These are phyloP conservation scores for Trichogramma evanescens DNA, from an alignment of 2,888 invertebrate species.

Conservation along the genomic window DNA sequence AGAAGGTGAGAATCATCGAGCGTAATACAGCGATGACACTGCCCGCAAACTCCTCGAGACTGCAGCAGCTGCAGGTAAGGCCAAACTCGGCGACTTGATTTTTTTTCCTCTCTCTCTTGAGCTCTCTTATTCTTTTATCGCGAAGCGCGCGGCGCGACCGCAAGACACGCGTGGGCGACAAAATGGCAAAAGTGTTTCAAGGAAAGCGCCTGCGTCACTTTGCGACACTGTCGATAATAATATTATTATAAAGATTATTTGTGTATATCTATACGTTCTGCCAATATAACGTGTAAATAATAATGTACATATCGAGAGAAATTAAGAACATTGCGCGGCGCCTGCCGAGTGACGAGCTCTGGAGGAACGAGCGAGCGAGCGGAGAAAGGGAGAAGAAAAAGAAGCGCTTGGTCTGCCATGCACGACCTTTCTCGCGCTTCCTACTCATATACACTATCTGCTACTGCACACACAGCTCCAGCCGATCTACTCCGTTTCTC, in stretches of 20 bases:
- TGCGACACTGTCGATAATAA: too few relatives aligned
- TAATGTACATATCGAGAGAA: neutral
- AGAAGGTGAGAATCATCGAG: neutral
- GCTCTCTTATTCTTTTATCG: neutral
- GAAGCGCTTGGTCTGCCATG: slow-evolving; percentile 44
- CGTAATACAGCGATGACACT: slow-evolving; percentile 33
- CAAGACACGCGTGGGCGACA: neutral
- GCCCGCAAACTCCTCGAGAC: slow-evolving; percentile 40
- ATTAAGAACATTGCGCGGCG: neutral
- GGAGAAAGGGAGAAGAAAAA: slow-evolving; percentile 24
- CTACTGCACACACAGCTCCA: too few relatives aligned
- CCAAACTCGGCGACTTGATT: too few relatives aligned
- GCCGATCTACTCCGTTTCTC: too few relatives aligned
- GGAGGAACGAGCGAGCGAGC: neutral
- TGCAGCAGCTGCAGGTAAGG: slow-evolving; percentile 42
- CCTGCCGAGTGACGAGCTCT: neutral
- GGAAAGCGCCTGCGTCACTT: neutral
- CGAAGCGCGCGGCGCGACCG: too few relatives aligned
- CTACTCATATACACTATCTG: slow-evolving; percentile 28
- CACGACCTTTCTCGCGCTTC: slow-evolving; percentile 37
- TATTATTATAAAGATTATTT: too few relatives aligned
- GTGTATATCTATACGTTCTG: too few relatives aligned
- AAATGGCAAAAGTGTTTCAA: slow-evolving; percentile 3
- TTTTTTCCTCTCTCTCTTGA: too few relatives aligned
- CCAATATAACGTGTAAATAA: too few relatives aligned